Evolutionary conservation across 1,140 invertebrate genomes (phyloP).

Genomic region (Ephestia elutella): DNA sequence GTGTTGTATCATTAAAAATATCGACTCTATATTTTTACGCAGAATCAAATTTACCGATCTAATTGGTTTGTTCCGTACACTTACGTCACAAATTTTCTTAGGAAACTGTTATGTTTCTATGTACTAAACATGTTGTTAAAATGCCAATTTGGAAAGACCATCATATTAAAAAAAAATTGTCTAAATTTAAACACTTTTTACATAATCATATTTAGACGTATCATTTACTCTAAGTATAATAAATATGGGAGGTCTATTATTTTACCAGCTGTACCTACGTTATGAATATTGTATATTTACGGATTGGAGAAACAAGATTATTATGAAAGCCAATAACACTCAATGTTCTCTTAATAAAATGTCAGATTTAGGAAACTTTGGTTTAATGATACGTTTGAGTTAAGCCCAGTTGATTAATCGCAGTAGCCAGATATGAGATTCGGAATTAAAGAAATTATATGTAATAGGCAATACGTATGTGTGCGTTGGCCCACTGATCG

Average conservation of each 20-base stretch:
- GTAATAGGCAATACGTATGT: background rate
- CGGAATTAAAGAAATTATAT: constrained; percentile 37
- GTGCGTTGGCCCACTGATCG: constrained; percentile 4
- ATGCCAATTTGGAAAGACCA: too few species aligned
- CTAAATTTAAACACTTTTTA: too few species aligned
- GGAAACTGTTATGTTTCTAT: too few species aligned
- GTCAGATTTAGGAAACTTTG: constrained; percentile 67
- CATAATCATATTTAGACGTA: background rate
- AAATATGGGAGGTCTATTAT: background rate
- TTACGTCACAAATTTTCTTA: too few species aligned
- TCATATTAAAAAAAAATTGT: too few species aligned
- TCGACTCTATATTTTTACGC: background rate
- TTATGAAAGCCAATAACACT: constrained; percentile 49
- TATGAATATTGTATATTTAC: constrained; percentile 35
- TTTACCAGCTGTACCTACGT: background rate
- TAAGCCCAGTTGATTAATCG: constrained; percentile 63
- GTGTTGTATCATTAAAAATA: constrained; percentile 3
- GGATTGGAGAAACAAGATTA: constrained; percentile 43
- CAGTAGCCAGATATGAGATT: constrained; percentile 35
- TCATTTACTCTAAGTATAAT: background rate
- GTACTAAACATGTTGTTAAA: too few species aligned
- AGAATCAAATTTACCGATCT: background rate
- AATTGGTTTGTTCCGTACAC: too few species aligned
- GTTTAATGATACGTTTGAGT: constrained; percentile 58
- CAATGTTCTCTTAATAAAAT: constrained; percentile 64